Conservation (phyloP, 2,113 vertebrate genomes). For the Grammomys dolichurus region DNA sequence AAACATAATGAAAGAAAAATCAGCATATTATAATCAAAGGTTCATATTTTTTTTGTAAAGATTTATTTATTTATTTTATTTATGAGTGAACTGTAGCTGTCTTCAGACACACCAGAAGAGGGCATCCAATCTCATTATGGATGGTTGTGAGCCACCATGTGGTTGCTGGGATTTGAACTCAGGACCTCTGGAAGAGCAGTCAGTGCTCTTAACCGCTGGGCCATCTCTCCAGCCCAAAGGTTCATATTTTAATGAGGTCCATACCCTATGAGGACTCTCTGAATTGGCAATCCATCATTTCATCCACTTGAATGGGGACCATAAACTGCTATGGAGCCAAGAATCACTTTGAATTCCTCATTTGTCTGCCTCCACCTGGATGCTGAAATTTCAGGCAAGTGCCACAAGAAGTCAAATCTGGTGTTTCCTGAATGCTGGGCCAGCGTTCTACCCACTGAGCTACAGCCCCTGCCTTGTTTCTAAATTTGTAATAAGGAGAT, state of each 20-base stretch:
- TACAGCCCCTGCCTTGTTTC: background rate
- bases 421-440: too few species aligned
- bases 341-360: background rate
- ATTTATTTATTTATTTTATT: too few species aligned
- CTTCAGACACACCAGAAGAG: too few species aligned
- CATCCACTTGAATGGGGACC: background rate
- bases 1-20: background rate
- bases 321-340: background rate
- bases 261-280: background rate
- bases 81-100: too few species aligned
- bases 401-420: background rate
- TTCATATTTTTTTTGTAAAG: conserved; percentile 16
- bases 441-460: background rate
- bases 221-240: too few species aligned
- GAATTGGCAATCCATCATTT: background rate
- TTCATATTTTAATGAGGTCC: conserved; percentile 26
- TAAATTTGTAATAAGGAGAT: conserved; percentile 11
- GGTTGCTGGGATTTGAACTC: too few species aligned
- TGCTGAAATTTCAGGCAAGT: background rate
- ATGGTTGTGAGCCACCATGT: too few species aligned
- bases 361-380: background rate
- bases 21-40: background rate
- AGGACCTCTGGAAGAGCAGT: too few species aligned
- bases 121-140: too few species aligned
- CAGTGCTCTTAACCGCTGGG: too few species aligned